These are phyloP conservation scores for Hexactinellida sp. DNA, from an alignment of 37 sponge, comb jelly and placozoan species.

Conservation along the genomic window DNA sequence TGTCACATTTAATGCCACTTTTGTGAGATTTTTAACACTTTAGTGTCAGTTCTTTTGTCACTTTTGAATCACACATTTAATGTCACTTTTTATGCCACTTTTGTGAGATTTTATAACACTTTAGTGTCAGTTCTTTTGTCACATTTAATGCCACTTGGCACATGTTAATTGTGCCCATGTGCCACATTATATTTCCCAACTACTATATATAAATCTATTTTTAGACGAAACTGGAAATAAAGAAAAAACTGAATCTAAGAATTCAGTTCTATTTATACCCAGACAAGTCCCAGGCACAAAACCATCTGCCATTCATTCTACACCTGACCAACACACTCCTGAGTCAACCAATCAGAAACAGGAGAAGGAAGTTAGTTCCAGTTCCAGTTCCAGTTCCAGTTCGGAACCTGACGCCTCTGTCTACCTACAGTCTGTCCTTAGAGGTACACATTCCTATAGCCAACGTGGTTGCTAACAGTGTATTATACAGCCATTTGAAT, in stretches of 20 bases:
- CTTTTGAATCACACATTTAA: too few species aligned
- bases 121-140: neutral
- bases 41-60: neutral
- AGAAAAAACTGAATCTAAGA: neutral
- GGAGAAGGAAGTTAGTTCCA: too few species aligned
- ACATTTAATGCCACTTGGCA: too few species aligned
- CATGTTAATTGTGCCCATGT: too few species aligned
- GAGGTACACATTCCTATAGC: too few species aligned
- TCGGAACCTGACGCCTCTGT: neutral
- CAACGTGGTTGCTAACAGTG: too few species aligned
- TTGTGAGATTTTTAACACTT: neutral
- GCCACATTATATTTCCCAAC: too few species aligned
- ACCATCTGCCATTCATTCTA: neutral
- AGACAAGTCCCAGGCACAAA: neutral
- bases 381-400: neutral
- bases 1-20: neutral
- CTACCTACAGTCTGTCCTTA: neutral
- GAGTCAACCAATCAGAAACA: neutral
- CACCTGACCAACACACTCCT: neutral
- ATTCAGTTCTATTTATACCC: conserved; percentile 11
- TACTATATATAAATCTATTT: too few species aligned
- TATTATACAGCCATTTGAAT: too few species aligned
- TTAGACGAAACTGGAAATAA: too few species aligned
- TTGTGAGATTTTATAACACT: neutral
- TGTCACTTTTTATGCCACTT: neutral